Conservation (phyloP, 2,113 vertebrate genomes). For the Vimba vimba region DNA sequence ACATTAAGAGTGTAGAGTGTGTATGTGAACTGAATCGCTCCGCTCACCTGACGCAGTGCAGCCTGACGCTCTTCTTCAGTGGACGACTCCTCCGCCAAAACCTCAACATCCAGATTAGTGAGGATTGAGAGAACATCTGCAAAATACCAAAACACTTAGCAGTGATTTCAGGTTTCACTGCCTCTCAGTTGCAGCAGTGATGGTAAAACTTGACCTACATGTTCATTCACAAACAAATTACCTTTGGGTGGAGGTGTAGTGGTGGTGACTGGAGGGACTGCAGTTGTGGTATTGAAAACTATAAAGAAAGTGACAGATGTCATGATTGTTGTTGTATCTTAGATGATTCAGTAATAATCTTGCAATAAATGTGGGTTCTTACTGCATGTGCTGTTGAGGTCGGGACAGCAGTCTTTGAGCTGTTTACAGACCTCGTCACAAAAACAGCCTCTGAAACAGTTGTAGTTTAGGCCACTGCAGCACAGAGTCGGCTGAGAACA, state of each 20-base stretch:
- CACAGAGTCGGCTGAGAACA: not conserved
- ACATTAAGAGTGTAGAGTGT: not conserved
- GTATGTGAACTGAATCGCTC: not conserved
- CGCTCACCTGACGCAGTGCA: not conserved
- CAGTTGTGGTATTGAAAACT: not conserved
- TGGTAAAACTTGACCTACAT: not conserved
- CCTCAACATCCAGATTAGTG: not conserved
- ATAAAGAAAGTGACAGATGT: not conserved
- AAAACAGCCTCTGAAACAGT: constrained; percentile 11
- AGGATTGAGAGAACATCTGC: not conserved
- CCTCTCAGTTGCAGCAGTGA: not conserved
- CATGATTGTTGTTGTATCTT: not conserved
- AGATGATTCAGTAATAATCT: not conserved
- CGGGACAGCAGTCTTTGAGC: not conserved
- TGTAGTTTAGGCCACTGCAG: accelerated
- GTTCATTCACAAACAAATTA: not conserved
- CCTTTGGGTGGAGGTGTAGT: not conserved
- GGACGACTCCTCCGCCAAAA: not conserved
- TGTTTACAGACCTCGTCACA: not conserved
- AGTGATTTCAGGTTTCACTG: not conserved
- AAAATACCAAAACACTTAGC: not conserved
- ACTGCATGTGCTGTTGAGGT: not conserved
- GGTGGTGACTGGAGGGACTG: not conserved
- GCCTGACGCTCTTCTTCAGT: not conserved
- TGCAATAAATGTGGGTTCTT: not conserved